Conservation (phyloP, 2,888 invertebrate genomes). For the Hylaea fasciaria region DNA sequence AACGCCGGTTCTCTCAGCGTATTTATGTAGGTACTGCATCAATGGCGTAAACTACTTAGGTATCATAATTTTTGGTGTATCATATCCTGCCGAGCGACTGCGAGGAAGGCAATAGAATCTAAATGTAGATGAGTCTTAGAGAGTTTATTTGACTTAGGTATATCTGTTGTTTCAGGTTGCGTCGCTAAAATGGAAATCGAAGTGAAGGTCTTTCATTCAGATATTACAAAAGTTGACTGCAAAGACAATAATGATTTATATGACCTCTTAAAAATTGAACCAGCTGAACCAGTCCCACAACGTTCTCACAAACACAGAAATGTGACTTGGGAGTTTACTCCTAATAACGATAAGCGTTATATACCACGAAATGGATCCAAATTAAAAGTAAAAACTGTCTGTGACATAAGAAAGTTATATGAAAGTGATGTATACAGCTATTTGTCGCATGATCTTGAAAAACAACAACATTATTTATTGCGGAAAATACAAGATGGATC, state of each 20-base stretch:
- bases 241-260: slow-evolving; percentile 60
- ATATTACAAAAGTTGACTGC: slow-evolving; percentile 59
- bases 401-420: slow-evolving; percentile 66
- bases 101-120: too few species aligned
- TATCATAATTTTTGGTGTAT: too few species aligned
- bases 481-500: slow-evolving; percentile 69
- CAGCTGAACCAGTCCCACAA: slow-evolving; percentile 55
- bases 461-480: slow-evolving; percentile 64
- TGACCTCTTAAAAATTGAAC: slow-evolving; percentile 59
- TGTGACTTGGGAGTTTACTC: slow-evolving; percentile 58
- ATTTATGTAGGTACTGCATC: too few species aligned
- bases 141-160: background rate
- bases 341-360: slow-evolving; percentile 65
- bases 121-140: too few species aligned
- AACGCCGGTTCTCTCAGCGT: too few species aligned
- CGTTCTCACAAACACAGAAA: slow-evolving; percentile 30
- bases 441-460: slow-evolving; percentile 63
- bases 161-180: slow-evolving; percentile 29
- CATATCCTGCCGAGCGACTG: too few species aligned
- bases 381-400: slow-evolving; percentile 72
- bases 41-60: too few species aligned
- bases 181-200: slow-evolving; percentile 33
- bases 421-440: slow-evolving; percentile 67
- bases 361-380: slow-evolving; percentile 66
- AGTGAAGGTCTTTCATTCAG: slow-evolving; percentile 63